Evolutionary conservation across 2,113 vertebrate genomes (phyloP), one percentile per base, ranked within the genome.

Genomic region (Crotalus helleri): DNA sequence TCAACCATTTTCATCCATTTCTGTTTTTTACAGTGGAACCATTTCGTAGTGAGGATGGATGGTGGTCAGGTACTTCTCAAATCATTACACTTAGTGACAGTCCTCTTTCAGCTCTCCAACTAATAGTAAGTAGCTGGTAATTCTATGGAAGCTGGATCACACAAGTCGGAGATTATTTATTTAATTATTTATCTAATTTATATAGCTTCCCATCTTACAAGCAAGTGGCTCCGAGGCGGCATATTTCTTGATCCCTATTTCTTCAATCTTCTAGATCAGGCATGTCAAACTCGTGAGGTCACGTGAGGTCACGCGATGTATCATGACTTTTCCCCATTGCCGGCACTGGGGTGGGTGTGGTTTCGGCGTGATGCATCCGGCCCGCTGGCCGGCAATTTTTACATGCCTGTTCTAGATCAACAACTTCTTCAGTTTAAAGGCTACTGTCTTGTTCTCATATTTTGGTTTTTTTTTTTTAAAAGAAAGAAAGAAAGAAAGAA

Each of bases 341-440:
- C 6, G 5, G 46, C 46, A 49, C 7, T 49, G 46, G 46, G 46
- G 46, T 49, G 46, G 46, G 46, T 1, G 8, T 1, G 1, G 49
- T 51, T 51, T 51, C 1, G 49, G 8, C 8, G 7, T 51, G 49
- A 51, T 0, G 8, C 46, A 46, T 46, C 46, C 46, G 1, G 5
- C 46, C 46, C 5, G 46, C 46, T 5, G 46, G 46, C 46, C 46
- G 5, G 46, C 49, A 51, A 8, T 51, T 51, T 51, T 1, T 1
- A 51, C 49, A 51, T 51, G 49, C 49, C 49, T 51, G 49, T 21
- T 33, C 46, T 26, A 2, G 93, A 58, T 95, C 94, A 64, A 64
- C 85, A 96, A 92, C 95, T 94, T 85, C 74, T 94, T 87, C 85
- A 95, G 85, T 89, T 96, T 95, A 95, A 86, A 74, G 29, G 61